phyloP scores from a whole-genome alignment of 2,888 invertebrate genomes.

The Thecocarcelia acutangulata region DNA sequence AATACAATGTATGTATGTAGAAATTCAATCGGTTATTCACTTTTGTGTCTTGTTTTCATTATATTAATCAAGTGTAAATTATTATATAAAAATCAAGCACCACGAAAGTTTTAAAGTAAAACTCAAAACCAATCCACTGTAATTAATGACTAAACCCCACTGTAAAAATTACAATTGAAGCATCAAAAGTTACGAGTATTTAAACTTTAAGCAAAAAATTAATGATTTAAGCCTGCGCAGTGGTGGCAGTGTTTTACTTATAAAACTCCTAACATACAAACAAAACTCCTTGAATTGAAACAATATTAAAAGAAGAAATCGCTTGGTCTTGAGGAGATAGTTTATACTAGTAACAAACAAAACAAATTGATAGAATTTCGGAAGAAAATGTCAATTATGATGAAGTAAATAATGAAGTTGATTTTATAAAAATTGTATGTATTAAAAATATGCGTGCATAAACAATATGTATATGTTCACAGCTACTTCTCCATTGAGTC shows the following conservation, averaged over 20 bases:
- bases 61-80: slow-evolving; percentile 38
- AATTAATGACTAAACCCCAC: slow-evolving; percentile 67
- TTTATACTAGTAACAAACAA: slow-evolving; percentile 63
- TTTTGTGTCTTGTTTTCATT: slow-evolving; percentile 17
- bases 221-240: slow-evolving; percentile 76
- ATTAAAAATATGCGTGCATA: slow-evolving; percentile 10
- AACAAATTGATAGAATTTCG: slow-evolving; percentile 35
- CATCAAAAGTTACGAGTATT: slow-evolving; percentile 42
- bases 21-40: slow-evolving; percentile 14
- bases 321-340: slow-evolving; percentile 77
- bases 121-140: slow-evolving; percentile 72
- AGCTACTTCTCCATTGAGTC: slow-evolving; percentile 79
- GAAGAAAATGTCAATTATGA: slow-evolving; percentile 37
- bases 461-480: slow-evolving; percentile 13
- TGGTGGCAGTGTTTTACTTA: slow-evolving; percentile 82
- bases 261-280: slow-evolving; percentile 65
- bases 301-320: slow-evolving; percentile 70
- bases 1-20: slow-evolving; percentile 5
- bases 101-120: slow-evolving; percentile 70
- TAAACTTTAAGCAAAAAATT: slow-evolving; percentile 13
- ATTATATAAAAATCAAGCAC: slow-evolving; percentile 16
- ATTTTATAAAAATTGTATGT: slow-evolving; percentile 31
- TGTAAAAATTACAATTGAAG: slow-evolving; percentile 63
- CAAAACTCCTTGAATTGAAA: slow-evolving; percentile 69
- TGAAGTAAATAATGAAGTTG: slow-evolving; percentile 57